Conservation (phyloP, 2,797 vertebrate species). For the Trichosurus vulpecula region DNA sequence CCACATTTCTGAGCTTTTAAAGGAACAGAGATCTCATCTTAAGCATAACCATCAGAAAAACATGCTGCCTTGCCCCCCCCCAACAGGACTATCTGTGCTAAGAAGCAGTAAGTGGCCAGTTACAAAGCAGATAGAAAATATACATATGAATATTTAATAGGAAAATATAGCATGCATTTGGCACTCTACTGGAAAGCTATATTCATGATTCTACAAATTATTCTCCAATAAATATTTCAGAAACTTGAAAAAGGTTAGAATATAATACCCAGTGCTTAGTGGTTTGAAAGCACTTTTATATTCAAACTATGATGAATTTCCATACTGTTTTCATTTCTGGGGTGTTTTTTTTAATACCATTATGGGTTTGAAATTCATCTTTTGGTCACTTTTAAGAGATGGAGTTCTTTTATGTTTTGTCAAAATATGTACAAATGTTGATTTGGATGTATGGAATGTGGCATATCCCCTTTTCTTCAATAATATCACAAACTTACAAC, state of each 20-base stretch:
- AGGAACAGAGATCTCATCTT: constrained; percentile 6
- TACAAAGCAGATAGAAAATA: constrained; percentile 73
- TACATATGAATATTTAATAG: constrained; percentile 84
- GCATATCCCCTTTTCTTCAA: constrained; percentile 32
- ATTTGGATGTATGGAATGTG: neutral
- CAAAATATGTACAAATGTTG: constrained; percentile 11
- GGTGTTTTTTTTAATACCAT: constrained; percentile 62
- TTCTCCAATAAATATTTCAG: constrained; percentile 86
- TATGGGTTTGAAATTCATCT: constrained; percentile 76
- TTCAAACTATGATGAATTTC: constrained; percentile 70
- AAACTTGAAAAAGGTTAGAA: constrained; percentile 75
- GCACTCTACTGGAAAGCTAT: constrained; percentile 79
- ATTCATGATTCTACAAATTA: constrained; percentile 84
- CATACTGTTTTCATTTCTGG: constrained; percentile 61
- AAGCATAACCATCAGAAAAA: constrained; percentile 53
- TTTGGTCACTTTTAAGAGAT: constrained; percentile 66
- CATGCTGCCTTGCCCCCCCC: neutral
- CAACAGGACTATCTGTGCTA: constrained; percentile 58
- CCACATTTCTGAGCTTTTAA: constrained; percentile 2
- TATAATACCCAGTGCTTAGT: constrained; percentile 60
- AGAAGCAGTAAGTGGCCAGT: constrained; percentile 65
- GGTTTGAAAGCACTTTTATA: constrained; percentile 75
- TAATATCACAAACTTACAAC: neutral
- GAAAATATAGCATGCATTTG: constrained; percentile 75
- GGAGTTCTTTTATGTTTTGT: constrained; percentile 49